Percentiles rank a stretch among this genome's conserved stretches.
phyloP scores from a whole-genome alignment of 2,888 invertebrate genomes.

The Euplagia quadripunctaria region DNA sequence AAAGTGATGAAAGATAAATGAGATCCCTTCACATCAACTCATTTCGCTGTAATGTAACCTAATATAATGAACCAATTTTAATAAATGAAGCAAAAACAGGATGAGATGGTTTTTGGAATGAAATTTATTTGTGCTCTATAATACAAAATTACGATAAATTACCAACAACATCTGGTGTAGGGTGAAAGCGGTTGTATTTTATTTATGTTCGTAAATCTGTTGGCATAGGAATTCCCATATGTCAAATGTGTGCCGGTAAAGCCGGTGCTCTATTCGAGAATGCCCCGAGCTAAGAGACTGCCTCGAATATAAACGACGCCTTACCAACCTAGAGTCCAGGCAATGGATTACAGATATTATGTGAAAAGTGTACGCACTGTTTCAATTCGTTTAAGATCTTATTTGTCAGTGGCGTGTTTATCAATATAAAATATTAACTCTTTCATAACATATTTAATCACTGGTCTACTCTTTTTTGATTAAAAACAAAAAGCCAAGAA shows the following conservation, averaged over 20 bases:
- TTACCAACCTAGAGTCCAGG: background rate
- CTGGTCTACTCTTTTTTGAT: background rate
- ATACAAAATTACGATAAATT: constrained; percentile 40
- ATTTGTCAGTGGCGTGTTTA: background rate
- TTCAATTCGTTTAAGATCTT: background rate
- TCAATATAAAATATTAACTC: background rate
- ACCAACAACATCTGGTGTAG: constrained; percentile 41
- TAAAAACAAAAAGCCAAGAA: background rate
- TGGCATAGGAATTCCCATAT: constrained; percentile 44
- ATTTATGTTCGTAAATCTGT: constrained; percentile 51
- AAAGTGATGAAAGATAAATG: constrained; percentile 27
- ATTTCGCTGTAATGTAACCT: background rate
- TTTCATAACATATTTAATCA: too few relatives aligned
- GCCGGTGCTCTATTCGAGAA: constrained; percentile 31
- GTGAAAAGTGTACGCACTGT: background rate
- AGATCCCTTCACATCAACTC: constrained; percentile 17
- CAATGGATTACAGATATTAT: constrained; percentile 7
- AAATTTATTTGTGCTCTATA: constrained; percentile 27
- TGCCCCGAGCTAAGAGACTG: constrained; percentile 35
- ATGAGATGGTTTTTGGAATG: constrained; percentile 13
- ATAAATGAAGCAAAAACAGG: constrained; percentile 14
- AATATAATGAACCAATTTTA: constrained; percentile 8
- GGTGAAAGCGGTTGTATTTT: constrained; percentile 38
- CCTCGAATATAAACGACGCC: constrained; percentile 24
- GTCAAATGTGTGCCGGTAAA: constrained; percentile 49